These are phyloP conservation scores for Papilio helenus DNA, from an alignment of 1,140 invertebrate species.

Conservation along the genomic window DNA sequence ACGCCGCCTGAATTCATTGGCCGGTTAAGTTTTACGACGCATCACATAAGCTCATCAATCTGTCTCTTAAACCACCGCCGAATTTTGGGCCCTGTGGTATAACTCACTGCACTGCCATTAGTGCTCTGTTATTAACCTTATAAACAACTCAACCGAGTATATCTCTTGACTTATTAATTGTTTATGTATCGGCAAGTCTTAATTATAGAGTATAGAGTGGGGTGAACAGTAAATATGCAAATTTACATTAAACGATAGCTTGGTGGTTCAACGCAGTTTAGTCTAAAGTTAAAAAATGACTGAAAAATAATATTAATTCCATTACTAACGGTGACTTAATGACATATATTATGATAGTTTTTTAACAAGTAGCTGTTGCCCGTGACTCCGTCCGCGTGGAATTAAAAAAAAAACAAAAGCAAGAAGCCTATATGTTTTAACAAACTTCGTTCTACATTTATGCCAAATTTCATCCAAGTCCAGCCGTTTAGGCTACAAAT, in stretches of 20 bases:
- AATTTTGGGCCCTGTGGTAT: conserved; percentile 54
- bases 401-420: too few relatives aligned
- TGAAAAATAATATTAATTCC: neutral
- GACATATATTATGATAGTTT: too few relatives aligned
- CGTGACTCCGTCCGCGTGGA: too few relatives aligned
- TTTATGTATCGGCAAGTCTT: neutral
- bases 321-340: neutral
- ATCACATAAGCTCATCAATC: conserved; percentile 58
- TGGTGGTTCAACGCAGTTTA: neutral
- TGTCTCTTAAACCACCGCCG: conserved; percentile 60
- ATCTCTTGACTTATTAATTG: conserved; percentile 16
- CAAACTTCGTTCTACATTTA: too few relatives aligned
- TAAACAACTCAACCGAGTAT: conserved; percentile 39
- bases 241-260: neutral
- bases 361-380: too few relatives aligned
- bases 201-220: neutral
- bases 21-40: conserved; percentile 48
- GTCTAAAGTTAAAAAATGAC: neutral
- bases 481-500: too few relatives aligned
- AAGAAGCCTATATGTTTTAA: too few relatives aligned
- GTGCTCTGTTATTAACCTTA: conserved; percentile 48
- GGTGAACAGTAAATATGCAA: neutral
- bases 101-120: conserved; percentile 51
- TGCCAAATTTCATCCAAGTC: too few relatives aligned
- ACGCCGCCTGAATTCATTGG: conserved; percentile 34